phyloP scores from a whole-genome alignment of 2,113 vertebrate genomes.

The Siniperca chuatsi region DNA sequence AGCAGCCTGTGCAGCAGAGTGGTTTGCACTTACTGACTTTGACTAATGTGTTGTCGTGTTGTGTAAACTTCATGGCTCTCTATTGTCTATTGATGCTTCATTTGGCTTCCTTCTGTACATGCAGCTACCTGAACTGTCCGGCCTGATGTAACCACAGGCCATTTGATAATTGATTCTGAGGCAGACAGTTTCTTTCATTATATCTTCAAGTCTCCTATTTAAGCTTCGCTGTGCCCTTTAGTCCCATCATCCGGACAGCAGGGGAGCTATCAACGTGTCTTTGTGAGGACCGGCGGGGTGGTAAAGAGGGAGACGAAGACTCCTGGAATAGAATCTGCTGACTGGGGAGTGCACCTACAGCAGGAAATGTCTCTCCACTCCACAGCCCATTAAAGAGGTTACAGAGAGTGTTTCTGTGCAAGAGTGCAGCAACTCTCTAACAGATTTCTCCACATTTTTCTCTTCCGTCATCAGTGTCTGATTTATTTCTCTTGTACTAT shows the following conservation, averaged over 20 bases:
- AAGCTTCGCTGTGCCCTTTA: constrained; percentile 54
- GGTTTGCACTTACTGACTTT: not conserved
- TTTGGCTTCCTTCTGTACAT: constrained; percentile 7
- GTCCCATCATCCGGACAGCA: constrained; percentile 51
- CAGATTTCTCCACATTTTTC: constrained; percentile 35
- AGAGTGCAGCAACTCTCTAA: constrained; percentile 48
- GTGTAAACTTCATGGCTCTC: constrained; percentile 33
- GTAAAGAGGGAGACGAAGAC: constrained; percentile 31
- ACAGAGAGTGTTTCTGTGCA: constrained; percentile 50
- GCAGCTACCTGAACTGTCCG: constrained; percentile 24
- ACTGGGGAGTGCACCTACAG: constrained; percentile 55
- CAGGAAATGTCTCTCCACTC: constrained; percentile 63
- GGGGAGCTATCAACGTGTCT: constrained; percentile 67
- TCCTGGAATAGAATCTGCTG: constrained; percentile 81
- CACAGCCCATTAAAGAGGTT: constrained; percentile 64
- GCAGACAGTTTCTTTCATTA: constrained; percentile 63
- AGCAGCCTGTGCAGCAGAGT: not conserved
- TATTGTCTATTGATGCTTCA: constrained; percentile 20
- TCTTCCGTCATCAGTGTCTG: constrained; percentile 49
- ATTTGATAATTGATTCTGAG: constrained; percentile 74
- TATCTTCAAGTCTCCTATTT: constrained; percentile 62
- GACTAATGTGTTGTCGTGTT: constrained; percentile 12
- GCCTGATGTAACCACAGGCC: constrained; percentile 40
- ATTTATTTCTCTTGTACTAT: constrained; percentile 58
- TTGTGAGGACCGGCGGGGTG: constrained; percentile 33